Evolutionary conservation across 1,140 invertebrate species (phyloP).

Genomic region (Melitaea cinxia): DNA sequence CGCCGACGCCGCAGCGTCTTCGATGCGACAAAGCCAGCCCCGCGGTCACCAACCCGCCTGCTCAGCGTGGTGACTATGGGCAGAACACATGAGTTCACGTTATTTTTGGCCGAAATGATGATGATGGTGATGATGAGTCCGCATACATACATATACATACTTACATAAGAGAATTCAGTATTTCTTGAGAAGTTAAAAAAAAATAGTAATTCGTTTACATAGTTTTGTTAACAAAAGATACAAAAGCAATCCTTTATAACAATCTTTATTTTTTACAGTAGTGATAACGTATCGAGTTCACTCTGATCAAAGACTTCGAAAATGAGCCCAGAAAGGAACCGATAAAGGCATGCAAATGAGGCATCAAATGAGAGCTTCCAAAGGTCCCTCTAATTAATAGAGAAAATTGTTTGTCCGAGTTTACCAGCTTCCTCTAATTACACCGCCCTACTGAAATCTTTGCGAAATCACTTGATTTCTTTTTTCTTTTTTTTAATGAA

Average conservation of each 20-base stretch:
- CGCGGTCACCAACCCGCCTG: too few relatives aligned
- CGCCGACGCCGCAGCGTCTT: too few relatives aligned
- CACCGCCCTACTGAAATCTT: slow-evolving; percentile 45
- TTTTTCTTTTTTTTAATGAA: not conserved
- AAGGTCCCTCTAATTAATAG: slow-evolving; percentile 62
- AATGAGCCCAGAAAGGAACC: slow-evolving; percentile 16
- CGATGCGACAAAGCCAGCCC: too few relatives aligned
- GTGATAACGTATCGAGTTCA: slow-evolving; percentile 21
- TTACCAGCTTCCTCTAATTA: slow-evolving; percentile 55
- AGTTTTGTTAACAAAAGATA: too few relatives aligned
- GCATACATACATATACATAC: too few relatives aligned
- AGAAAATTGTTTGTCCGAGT: slow-evolving; percentile 64
- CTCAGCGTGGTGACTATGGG: too few relatives aligned
- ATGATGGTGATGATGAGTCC: too few relatives aligned
- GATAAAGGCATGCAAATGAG: slow-evolving; percentile 69
- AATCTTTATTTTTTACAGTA: not conserved
- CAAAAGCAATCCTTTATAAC: not conserved
- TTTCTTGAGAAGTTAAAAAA: too few relatives aligned
- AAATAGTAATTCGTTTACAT: too few relatives aligned
- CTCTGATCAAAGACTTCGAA: slow-evolving; percentile 22
- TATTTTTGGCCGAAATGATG: too few relatives aligned
- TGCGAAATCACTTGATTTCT: not conserved
- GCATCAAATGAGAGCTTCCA: slow-evolving; percentile 40
- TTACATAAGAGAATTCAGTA: too few relatives aligned
- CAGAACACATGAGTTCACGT: too few relatives aligned